These are phyloP conservation scores for Bilobella aurantiaca DNA, from an alignment of 1,140 invertebrate genomes.

Conservation along the genomic window DNA sequence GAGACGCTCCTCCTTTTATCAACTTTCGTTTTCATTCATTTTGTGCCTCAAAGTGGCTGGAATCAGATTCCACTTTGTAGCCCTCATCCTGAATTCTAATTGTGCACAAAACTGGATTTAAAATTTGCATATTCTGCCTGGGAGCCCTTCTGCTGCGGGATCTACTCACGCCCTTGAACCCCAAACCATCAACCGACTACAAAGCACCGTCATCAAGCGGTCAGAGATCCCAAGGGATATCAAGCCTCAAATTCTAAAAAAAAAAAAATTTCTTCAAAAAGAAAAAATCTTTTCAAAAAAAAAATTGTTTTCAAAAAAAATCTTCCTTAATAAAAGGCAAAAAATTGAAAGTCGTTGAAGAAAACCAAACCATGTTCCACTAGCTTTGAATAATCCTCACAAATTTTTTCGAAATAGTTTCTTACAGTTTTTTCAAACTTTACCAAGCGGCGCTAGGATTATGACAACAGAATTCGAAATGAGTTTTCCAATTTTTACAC, in stretches of 20 bases:
- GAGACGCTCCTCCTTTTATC: neutral
- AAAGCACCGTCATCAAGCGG: neutral
- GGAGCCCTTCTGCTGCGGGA: neutral
- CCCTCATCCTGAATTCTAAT: neutral
- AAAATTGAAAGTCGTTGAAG: neutral
- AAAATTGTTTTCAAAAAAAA: neutral
- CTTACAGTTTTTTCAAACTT: too few relatives aligned
- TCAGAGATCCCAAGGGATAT: neutral
- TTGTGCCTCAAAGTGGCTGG: too few relatives aligned
- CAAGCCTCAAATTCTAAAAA: neutral
- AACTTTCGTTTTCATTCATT: slow-evolving; percentile 1
- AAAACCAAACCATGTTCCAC: too few relatives aligned
- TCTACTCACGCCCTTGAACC: slow-evolving; percentile 2
- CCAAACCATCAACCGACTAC: neutral
- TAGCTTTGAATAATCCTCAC: too few relatives aligned
- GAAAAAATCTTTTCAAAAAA: neutral
- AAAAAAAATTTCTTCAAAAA: too few relatives aligned
- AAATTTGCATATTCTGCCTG: neutral
- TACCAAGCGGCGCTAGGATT: too few relatives aligned
- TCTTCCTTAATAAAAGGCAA: neutral
- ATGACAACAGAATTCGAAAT: too few relatives aligned
- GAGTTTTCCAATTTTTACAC: too few relatives aligned
- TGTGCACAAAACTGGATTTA: slow-evolving; percentile 2
- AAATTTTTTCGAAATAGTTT: too few relatives aligned
- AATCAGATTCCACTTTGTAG: neutral